A percentile compares a stretch with the other conserved stretches of the same genome.
phyloP scores from a whole-genome alignment of 1,140 invertebrate genomes.

The Anagrus nilaparvatae region DNA sequence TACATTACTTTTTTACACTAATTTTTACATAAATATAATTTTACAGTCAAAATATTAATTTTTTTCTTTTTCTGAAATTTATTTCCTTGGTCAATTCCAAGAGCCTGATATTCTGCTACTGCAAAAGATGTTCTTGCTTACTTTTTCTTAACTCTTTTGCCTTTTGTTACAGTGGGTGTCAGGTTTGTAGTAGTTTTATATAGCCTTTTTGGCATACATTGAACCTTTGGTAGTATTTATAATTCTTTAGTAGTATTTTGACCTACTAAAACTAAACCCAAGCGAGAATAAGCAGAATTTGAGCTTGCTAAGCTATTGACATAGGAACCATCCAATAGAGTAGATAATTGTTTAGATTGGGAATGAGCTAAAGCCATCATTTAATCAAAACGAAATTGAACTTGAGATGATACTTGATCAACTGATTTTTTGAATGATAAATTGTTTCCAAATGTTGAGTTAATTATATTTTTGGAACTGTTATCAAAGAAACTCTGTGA shows the following conservation, averaged over 20 bases:
- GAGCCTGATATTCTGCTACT: constrained; percentile 16
- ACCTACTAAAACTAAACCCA: constrained; percentile 32
- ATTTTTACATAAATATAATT: too few relatives aligned
- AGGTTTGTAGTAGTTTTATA: constrained; percentile 12
- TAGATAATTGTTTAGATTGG: constrained; percentile 28
- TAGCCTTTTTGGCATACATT: constrained; percentile 24
- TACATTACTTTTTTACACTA: too few relatives aligned
- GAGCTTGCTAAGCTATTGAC: constrained; percentile 25
- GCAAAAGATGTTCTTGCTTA: constrained; percentile 28
- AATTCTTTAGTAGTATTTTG: constrained; percentile 29
- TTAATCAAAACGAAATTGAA: constrained; percentile 33
- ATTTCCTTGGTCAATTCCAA: constrained; percentile 21
- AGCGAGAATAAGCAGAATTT: constrained; percentile 31
- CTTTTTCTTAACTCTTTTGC: constrained; percentile 32
- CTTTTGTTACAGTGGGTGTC: constrained; percentile 21
- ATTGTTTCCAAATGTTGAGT: constrained; percentile 18
- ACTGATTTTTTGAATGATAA: constrained; percentile 20
- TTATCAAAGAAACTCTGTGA: constrained; percentile 37
- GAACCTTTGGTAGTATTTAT: constrained; percentile 29
- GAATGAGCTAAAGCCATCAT: constrained; percentile 32
- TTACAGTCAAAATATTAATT: too few relatives aligned
- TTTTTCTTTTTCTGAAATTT: too few relatives aligned
- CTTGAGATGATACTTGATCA: constrained; percentile 15
- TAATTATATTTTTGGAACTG: constrained; percentile 19
- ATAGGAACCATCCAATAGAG: constrained; percentile 29